Evolutionary conservation across 1,140 invertebrate genomes (phyloP), one percentile per base, ranked within the genome.

Genomic region (Ectropis grisescens): DNA sequence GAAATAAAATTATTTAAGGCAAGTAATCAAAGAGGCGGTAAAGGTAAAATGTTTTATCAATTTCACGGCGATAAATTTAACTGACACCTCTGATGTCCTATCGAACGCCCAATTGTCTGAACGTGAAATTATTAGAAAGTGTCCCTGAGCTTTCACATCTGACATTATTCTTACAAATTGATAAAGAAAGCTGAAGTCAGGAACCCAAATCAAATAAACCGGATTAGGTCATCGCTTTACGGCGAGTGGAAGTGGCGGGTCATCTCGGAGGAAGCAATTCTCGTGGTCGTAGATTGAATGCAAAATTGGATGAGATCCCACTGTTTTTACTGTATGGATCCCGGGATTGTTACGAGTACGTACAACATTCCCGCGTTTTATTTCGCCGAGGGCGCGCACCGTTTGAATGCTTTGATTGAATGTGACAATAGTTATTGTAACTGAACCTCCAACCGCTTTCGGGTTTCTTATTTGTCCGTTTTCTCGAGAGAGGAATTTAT

Each of bases 251-350:
- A 70, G 60, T 61, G 61, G 65, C 64, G 67, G 72, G 74, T 74
- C 69, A 79, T 79, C 74, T 74, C 56, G 50, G 54, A 68, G 61
- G 71, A 57, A 70, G 69, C 70, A 62, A 79, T 79, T 74, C 67
- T 69, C 62, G 60, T 54, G 74, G 58, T 66, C 68, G 65, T 67
- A 79, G 68, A 79, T 79, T 79, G 65, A 71, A 79, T 79, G 74
- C 69, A 74, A 79, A 79, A 79, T 75, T 74, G 69, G 70, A 79
- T 75, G 69, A 71, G 69, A 62, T 66, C 65, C 58, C 49, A 68
- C 53, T 67, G 58, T 68, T 76, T 69, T 72, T 70, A 72, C 57
- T 66, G 57, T 69, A 66, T 58, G 56, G 57, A 56, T 58, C 47
- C 49, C 32, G 56, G 38, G 41, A 58, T 62, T 53, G 53, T 62